Evolutionary conservation across 2,888 invertebrate genomes (phyloP).

Genomic region (Pyrgus malvae): DNA sequence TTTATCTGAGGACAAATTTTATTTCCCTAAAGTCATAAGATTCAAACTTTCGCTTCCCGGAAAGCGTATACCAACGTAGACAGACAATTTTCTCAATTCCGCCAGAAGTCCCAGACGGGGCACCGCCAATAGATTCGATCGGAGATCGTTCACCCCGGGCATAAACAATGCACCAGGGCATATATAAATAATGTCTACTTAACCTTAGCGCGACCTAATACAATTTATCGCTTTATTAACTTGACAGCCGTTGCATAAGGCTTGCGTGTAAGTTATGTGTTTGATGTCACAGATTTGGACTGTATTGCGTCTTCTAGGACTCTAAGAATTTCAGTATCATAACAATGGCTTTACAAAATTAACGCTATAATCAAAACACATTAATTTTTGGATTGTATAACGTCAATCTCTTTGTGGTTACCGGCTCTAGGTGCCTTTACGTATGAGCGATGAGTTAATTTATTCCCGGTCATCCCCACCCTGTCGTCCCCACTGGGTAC

Average conservation of each 20-base stretch:
- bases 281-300: background rate
- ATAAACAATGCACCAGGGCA: conserved; percentile 7
- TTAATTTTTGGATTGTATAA: too few species aligned
- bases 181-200: conserved; percentile 21
- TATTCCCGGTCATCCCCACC: too few species aligned
- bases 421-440: too few species aligned
- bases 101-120: background rate
- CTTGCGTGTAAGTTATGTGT: background rate
- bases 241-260: conserved; percentile 20
- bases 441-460: too few species aligned
- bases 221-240: conserved; percentile 26
- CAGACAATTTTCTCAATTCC: conserved; percentile 13
- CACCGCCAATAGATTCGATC: conserved; percentile 1
- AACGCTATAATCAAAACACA: too few species aligned
- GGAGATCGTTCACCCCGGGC: conserved; percentile 18
- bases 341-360: too few species aligned
- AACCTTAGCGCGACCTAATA: conserved; percentile 22
- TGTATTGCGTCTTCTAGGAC: background rate
- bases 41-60: background rate
- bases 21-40: background rate
- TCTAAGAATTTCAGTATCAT: too few species aligned
- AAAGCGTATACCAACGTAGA: background rate
- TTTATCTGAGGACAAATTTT: too few species aligned
- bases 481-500: too few species aligned
- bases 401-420: too few species aligned